Base-by-base conservation (phyloP, 1,140 invertebrate genomes). In the Chionoecetes opilio region DNA sequence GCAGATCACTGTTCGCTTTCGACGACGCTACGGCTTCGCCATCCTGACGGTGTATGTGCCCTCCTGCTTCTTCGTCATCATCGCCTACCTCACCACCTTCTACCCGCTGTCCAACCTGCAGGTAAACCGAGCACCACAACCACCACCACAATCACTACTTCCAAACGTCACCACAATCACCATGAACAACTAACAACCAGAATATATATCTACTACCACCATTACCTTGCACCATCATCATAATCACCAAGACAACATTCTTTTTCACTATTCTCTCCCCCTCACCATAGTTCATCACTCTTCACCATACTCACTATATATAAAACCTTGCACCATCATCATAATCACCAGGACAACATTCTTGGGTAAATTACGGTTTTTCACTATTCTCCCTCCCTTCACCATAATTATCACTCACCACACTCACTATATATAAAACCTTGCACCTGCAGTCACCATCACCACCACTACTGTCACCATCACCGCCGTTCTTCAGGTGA, bases 71-170 rank as follows among this genome's bases (percentile, higher is more conserved):
- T 94, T 94, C 32, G 93, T 94, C 41, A 41, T 41, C 53, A 94
- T 94, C 85, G 93, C 93, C 29, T 94, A 94, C 46, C 93, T 94
- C 85, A 94, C 93, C 14, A 94, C 93, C 5, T 94, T 88, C 86
- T 94, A 88, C 32, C 35, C 41, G 26, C 32, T 94, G 11, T 63
- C 85, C n/a, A 94, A 94, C 41, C 34, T 89, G 11, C 93, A 94
- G 93, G 93, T 94, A 34, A 34, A 6, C 37, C 11, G 46, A n/a
- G 11, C 46, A 53, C 9, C 46, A 53, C 46, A 9, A 3, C 9
- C 9, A 3, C 21, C 46, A 11, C 21, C 46, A 53, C 46, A 53
- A 53, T 53, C 46, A 2, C 46, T 53, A 17, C 11, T 17, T 53
- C 21, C 46, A 53, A 53, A 53, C 46, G 46, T 53, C 46, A 53